Evolutionary conservation across 2,797 vertebrate genomes (phyloP).

Genomic region (Pipistrellus pipistrellus): DNA sequence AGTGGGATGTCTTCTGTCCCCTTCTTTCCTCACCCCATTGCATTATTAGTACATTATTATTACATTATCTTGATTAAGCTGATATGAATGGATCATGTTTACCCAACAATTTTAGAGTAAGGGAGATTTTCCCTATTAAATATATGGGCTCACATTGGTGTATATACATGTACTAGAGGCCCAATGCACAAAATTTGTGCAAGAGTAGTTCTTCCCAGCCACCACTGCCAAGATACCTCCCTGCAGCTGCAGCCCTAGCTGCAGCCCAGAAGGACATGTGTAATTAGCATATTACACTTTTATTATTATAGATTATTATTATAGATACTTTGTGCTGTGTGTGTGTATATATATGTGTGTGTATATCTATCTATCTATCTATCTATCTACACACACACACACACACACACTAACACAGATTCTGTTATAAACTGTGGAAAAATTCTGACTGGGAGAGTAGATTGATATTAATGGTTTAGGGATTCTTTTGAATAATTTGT

Average conservation of each 20-base stretch:
- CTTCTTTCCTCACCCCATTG: background rate
- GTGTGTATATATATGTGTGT: too few species aligned
- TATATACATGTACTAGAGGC: background rate
- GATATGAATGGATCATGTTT: background rate
- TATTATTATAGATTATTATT: too few species aligned
- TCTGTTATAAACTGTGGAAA: constrained; percentile 15
- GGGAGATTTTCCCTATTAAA: background rate
- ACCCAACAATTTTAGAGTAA: background rate
- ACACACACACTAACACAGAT: background rate
- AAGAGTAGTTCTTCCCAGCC: too few species aligned
- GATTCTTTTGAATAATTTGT: constrained; percentile 7
- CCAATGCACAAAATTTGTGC: too few species aligned
- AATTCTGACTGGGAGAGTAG: constrained; percentile 10
- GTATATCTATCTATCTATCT: too few species aligned
- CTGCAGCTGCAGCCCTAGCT: too few species aligned
- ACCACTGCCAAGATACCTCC: too few species aligned
- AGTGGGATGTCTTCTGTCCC: background rate
- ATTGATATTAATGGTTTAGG: constrained; percentile 16
- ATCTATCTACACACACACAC: too few species aligned
- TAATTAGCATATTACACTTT: too few species aligned
- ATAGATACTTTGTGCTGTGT: background rate
- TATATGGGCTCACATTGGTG: background rate
- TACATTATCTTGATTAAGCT: background rate
- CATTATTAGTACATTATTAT: background rate
- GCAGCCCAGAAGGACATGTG: too few species aligned